Conservation (phyloP, 2,113 vertebrate species). For the Toxostoma redivivum region DNA sequence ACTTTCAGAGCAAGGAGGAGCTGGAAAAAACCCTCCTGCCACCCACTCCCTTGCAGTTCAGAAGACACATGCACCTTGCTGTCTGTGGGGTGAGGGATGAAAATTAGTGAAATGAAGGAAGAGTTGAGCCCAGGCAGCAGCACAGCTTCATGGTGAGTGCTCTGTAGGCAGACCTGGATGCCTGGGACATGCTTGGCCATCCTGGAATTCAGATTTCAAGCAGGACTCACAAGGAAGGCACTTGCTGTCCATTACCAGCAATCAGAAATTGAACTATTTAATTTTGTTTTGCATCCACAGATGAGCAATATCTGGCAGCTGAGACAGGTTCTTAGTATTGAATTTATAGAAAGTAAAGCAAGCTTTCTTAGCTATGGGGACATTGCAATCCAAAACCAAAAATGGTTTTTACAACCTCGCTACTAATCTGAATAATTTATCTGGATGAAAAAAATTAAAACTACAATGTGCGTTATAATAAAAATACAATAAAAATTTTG, state of each 20-base stretch:
- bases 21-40: background rate
- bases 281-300: background rate
- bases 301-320: background rate
- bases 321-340: background rate
- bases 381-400: background rate
- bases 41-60: background rate
- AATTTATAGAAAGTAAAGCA: background rate
- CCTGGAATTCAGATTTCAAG: background rate
- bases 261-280: background rate
- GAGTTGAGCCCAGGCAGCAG: background rate
- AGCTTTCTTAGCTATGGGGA: background rate
- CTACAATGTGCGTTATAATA: background rate
- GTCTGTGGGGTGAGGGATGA: background rate
- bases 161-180: background rate
- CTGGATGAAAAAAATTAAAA: background rate
- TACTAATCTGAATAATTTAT: background rate
- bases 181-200: background rate
- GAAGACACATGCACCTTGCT: background rate
- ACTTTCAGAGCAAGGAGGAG: background rate
- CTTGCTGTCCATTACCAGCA: background rate
- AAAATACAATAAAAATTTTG: background rate
- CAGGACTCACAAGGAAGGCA: background rate
- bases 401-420: background rate
- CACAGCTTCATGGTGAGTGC: accelerated
- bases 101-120: background rate